Base-by-base conservation (phyloP, 1,140 invertebrate species). In the Zophobas atratus region DNA sequence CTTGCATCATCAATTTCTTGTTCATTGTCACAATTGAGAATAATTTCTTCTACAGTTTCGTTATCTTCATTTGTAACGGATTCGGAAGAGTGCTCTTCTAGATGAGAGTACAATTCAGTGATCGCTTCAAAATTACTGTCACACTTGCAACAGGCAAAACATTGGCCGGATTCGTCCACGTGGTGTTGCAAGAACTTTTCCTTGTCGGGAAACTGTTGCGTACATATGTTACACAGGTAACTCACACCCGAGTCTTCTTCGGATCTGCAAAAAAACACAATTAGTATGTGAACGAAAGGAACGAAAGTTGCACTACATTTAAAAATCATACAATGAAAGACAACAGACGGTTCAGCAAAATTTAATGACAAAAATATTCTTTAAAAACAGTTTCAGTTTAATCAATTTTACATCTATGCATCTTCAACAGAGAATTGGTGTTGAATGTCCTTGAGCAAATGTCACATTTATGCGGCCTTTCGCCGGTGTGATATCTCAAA, bases 101-200 rank as follows among this genome's bases (percentile, higher is more conserved):
- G 80, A 70, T 86, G 85, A 39, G 81, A 75, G 56, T 85, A 85
- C 2, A 86, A 56, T 6, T 82, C 78, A 1, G 81, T 79, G 1
- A 77, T 80, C 8, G 77, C 81, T 20, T 79, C 80, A 70, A 85
- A 86, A 1, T 75, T 80, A 32, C 57, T 75, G 0, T 36, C 63
- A 72, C 85, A 86, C 67, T 81, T 82, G 70, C 85, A 86, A 53
- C 85, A 86, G 5, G 48, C 72, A 34, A 84, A 83, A 33, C 74
- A 76, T 34, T 83, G 75, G 5, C 78, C 78, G 55, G 75, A 83
- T 39, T 80, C 72, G 32, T 80, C 81, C 70, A 84, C 78, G 57
- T 84, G 82, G 48, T 86, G 82, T 35, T 81, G 75, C n/a, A 85
- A 75, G 43, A 83, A 85, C 33, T 81, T 76, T 6, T 78, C 75